Conservation (phyloP, 2,113 vertebrate species). For the Lethenteron reissneri region DNA sequence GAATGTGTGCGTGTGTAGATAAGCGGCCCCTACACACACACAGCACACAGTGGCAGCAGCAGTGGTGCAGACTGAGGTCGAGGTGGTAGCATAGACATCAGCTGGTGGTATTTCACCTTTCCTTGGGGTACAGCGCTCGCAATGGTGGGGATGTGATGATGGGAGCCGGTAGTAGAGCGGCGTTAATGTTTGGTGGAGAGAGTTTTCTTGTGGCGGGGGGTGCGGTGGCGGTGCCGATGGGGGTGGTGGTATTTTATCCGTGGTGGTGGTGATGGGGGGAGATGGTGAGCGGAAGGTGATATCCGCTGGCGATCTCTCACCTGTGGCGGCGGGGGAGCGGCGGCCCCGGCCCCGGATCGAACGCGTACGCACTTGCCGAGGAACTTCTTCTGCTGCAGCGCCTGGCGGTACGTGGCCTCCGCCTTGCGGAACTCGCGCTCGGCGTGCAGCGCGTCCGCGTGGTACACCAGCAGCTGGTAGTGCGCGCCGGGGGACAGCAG, state of each 20-base stretch:
- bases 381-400: slow-evolving; percentile 5
- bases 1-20: no score
- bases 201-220: not conserved
- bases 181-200: no score
- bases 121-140: no score
- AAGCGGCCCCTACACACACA: no score
- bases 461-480: slow-evolving; percentile 86
- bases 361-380: not conserved
- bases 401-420: slow-evolving; percentile 1
- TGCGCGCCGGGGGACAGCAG: slow-evolving; percentile 83
- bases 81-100: no score
- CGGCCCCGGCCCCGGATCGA: not conserved
- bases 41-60: no score
- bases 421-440: slow-evolving; percentile 2
- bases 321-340: not conserved
- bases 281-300: not conserved
- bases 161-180: no score
- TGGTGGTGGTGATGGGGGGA: not conserved
- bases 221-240: not conserved
- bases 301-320: not conserved
- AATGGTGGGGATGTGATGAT: no score
- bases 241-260: not conserved
- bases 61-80: no score
- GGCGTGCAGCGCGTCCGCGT: slow-evolving; percentile 54
- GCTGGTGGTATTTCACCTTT: no score